These are phyloP conservation scores for Corapipo altera DNA, from an alignment of 2,113 vertebrate genomes.

Conservation along the genomic window DNA sequence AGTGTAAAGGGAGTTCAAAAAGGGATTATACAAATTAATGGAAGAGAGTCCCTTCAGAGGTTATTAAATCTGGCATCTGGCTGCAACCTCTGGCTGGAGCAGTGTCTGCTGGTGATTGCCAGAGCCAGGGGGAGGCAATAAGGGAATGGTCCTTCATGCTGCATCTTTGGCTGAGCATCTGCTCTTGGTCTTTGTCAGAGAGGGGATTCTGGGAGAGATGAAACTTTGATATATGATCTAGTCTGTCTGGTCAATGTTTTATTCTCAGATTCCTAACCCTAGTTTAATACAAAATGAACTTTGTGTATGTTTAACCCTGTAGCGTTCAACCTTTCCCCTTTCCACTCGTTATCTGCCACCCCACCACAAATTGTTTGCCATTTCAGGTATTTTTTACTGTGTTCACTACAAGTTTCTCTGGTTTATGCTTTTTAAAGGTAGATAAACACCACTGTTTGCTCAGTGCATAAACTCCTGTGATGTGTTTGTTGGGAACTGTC, in stretches of 20 bases:
- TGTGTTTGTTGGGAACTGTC: background rate
- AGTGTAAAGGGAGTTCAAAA: slow-evolving; percentile 45
- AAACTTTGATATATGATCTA: background rate
- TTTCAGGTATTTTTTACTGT: background rate
- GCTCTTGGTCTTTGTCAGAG: background rate
- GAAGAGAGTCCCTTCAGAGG: background rate
- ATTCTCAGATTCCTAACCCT: background rate
- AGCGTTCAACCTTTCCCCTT: background rate
- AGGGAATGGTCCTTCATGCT: background rate
- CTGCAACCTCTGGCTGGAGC: background rate
- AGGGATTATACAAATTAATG: slow-evolving; percentile 30
- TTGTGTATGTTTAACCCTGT: background rate
- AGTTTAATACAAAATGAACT: background rate
- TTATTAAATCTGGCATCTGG: background rate
- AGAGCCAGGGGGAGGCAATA: background rate
- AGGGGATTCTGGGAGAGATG: background rate
- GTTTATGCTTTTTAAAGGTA: background rate
- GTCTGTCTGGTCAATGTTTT: background rate
- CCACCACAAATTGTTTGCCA: background rate
- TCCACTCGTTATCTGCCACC: background rate
- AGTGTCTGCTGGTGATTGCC: background rate
- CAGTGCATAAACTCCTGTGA: background rate
- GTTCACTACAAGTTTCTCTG: background rate
- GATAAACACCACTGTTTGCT: background rate
- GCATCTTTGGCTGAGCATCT: background rate